Base-by-base conservation (phyloP, 2,113 vertebrate species). In the Sapajus apella region DNA sequence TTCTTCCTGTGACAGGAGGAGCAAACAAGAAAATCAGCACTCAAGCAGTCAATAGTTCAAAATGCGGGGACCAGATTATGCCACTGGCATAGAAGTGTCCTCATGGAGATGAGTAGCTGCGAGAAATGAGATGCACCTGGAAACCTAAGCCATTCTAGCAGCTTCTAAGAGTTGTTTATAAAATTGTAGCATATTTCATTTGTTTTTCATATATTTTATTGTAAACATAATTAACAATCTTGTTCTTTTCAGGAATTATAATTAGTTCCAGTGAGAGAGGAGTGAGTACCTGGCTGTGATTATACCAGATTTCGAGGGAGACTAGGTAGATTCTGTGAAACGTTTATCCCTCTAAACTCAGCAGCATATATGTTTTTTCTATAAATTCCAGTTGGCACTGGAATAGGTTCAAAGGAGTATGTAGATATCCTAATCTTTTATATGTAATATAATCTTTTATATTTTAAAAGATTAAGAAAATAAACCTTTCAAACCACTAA, bases 381-480 rank as follows among this genome's bases (percentile, higher is more conserved):
- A 45, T 27, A 52, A 91, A 68, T 81, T 64, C 11, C 11, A 37
- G 75, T 79, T 75, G 30, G n/a, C 23, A 37, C 32, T 52, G n/a
- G 40, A 68, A 61, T 68, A 88, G 17, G 56, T 68, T 61, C 25
- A 85, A 83, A 88, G 17, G 21, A 52, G 5, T 85, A 9, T 45
- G 40, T 40, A 56, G 61, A 66, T 72, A 72, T 83, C 30, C 32
- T 85, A 58, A 81, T 40, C 43, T 64, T 64, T 64, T 32, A 32
- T 64, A 64, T 32, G 14, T 14, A 64, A 32, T 64, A 64, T 64
- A 64, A 32, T 14, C 12, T 32, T 64, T 81, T 27, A 14, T 40
- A 66, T 89, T 90, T 45, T 37, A 3, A 77, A 92, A 89, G 43
- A 73, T 35, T 68, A 96, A 83, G 68, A 87, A 93, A 79, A 93